phyloP scores from a whole-genome alignment of 1,140 invertebrate genomes.

The Drepana arcuata region DNA sequence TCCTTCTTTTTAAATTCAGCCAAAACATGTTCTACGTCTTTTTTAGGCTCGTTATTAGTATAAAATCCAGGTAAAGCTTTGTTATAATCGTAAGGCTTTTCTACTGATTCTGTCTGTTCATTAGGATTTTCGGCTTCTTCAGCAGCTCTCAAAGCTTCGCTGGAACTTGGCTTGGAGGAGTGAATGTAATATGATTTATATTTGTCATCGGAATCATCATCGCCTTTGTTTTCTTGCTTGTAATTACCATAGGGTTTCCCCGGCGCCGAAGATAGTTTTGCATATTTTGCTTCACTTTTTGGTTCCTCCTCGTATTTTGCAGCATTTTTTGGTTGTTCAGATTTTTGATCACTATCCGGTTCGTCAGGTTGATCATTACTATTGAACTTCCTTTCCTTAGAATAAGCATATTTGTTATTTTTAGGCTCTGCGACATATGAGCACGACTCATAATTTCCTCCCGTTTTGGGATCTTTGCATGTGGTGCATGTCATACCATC shows the following conservation, averaged over 20 bases:
- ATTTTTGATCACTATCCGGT: constrained; percentile 45
- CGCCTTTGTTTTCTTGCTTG: constrained; percentile 38
- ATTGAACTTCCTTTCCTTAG: constrained; percentile 74
- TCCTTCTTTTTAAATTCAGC: constrained; percentile 80
- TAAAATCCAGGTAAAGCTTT: constrained; percentile 62
- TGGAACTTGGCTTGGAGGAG: constrained; percentile 40
- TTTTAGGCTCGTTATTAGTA: constrained; percentile 67
- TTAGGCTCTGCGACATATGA: constrained; percentile 79
- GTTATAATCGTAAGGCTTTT: constrained; percentile 59
- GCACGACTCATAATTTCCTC: constrained; percentile 80
- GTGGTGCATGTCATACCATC: constrained; percentile 77
- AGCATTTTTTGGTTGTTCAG: constrained; percentile 38
- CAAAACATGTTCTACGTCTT: constrained; percentile 79
- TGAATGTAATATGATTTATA: constrained; percentile 62
- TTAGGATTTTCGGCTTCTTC: constrained; percentile 38
- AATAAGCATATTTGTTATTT: constrained; percentile 80
- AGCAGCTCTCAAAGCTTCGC: constrained; percentile 39
- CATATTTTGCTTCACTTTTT: constrained; percentile 32
- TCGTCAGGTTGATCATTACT: constrained; percentile 72
- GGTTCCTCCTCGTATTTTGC: constrained; percentile 49
- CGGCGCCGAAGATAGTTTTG: constrained; percentile 18
- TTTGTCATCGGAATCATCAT: constrained; percentile 50
- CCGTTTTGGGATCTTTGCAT: constrained; percentile 78
- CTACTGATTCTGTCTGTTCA: constrained; percentile 28
- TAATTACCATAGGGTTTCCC: constrained; percentile 40